These are phyloP conservation scores for Pyrrhia umbra DNA, from an alignment of 2,888 invertebrate genomes.

Conservation along the genomic window DNA sequence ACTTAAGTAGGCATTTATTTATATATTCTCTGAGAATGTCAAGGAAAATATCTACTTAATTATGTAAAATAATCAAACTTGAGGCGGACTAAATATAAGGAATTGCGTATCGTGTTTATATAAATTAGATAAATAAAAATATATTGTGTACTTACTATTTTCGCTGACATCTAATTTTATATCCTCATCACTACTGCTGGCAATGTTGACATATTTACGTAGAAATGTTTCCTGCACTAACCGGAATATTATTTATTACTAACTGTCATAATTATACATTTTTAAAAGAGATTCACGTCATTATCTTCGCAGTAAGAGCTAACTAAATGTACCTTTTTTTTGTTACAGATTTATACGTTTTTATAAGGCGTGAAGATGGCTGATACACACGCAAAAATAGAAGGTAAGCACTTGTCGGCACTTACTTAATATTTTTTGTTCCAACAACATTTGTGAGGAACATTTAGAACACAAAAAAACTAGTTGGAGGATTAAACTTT, in stretches of 20 bases:
- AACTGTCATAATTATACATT: neutral
- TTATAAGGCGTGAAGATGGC: conserved; percentile 64
- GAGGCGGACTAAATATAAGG: neutral
- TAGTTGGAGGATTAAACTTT: neutral
- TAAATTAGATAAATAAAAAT: no score
- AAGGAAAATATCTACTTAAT: conserved; percentile 54
- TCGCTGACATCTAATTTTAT: neutral
- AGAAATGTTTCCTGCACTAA: conserved; percentile 3
- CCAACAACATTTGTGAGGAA: no score
- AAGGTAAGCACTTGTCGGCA: conserved; percentile 60
- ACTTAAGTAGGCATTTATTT: conserved; percentile 3
- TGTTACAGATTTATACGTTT: conserved; percentile 67
- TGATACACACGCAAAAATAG: conserved; percentile 69
- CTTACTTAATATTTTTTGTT: neutral
- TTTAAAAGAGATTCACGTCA: neutral
- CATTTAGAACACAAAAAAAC: neutral
- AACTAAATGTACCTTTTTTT: conserved; percentile 46
- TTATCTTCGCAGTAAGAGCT: neutral
- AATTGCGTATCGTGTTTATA: neutral
- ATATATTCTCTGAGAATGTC: conserved; percentile 49
- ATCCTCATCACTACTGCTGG: neutral
- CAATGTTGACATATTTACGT: neutral
- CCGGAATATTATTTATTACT: neutral
- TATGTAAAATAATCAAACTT: conserved; percentile 12
- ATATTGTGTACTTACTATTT: conserved; percentile 16